Conservation (phyloP, 2,113 vertebrate genomes). For the Jacana jacana region DNA sequence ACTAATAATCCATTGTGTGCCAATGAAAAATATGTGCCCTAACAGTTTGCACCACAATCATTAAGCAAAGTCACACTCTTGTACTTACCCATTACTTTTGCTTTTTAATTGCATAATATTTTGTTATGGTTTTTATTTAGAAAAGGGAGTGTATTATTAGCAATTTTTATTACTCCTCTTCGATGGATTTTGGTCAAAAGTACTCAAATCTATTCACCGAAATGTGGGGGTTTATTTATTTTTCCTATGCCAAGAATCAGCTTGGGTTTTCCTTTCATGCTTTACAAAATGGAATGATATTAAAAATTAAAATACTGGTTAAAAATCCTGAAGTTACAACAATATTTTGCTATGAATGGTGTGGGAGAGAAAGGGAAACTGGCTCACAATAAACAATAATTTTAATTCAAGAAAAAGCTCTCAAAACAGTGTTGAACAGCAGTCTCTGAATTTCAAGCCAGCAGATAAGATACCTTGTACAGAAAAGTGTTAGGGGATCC, state of each 20-base stretch:
- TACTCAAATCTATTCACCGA: neutral
- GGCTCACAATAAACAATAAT: neutral
- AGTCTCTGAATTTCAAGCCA: neutral
- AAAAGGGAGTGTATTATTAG: neutral
- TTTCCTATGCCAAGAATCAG: neutral
- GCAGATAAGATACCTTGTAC: neutral
- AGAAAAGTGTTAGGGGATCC: neutral
- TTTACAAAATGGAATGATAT: neutral
- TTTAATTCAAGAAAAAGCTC: neutral
- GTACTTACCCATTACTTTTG: neutral
- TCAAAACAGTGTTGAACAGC: neutral
- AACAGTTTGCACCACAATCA: neutral
- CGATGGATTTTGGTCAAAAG: neutral
- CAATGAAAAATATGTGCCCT: constrained; percentile 39
- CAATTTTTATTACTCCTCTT: neutral
- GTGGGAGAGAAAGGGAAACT: neutral
- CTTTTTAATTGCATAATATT: neutral
- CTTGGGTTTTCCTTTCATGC: neutral
- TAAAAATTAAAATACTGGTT: neutral
- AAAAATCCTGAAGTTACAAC: neutral
- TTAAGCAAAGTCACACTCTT: neutral
- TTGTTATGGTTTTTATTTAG: neutral
- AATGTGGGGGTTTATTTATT: neutral
- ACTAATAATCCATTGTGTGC: constrained; percentile 67
- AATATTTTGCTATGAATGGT: neutral